These are phyloP conservation scores for Drosophila ironensis DNA, from an alignment of 1,140 invertebrate species.

Conservation along the genomic window DNA sequence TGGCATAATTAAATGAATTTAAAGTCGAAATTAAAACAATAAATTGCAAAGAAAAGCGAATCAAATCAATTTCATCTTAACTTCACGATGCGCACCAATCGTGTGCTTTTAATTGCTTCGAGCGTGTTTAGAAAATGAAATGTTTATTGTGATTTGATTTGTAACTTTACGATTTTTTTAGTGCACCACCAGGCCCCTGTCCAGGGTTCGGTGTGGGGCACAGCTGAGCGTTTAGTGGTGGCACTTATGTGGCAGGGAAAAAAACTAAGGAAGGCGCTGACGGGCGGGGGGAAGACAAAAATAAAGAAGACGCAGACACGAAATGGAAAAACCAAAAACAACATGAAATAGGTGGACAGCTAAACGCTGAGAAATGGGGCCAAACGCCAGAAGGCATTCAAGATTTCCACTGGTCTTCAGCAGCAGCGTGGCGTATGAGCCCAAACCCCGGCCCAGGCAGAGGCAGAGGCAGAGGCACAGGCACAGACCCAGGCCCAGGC, in stretches of 20 bases:
- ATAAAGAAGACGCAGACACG: conserved; percentile 15
- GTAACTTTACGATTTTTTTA: background rate
- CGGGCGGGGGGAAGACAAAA: background rate
- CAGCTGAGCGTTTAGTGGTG: conserved; percentile 65
- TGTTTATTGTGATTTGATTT: background rate
- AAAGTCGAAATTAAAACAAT: no score
- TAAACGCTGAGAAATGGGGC: conserved; percentile 62
- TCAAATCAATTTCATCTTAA: no score
- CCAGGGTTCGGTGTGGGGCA: conserved; percentile 10
- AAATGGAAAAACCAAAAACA: conserved; percentile 49
- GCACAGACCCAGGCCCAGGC: no score
- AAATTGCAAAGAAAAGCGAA: no score
- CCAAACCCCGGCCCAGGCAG: no score
- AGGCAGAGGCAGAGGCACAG: no score
- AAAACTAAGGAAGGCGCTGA: background rate
- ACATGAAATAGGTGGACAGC: conserved; percentile 75
- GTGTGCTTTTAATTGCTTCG: no score
- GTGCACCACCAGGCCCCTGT: background rate
- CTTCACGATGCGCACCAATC: no score
- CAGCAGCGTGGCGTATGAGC: conserved; percentile 9
- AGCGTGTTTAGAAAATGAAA: no score
- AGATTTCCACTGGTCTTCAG: conserved; percentile 50
- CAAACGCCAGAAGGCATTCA: conserved; percentile 59
- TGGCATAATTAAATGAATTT: no score
- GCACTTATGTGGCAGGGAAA: conserved; percentile 51